Conservation (phyloP, 2,113 vertebrate genomes). For the Cyphomyrus discorhynchus region DNA sequence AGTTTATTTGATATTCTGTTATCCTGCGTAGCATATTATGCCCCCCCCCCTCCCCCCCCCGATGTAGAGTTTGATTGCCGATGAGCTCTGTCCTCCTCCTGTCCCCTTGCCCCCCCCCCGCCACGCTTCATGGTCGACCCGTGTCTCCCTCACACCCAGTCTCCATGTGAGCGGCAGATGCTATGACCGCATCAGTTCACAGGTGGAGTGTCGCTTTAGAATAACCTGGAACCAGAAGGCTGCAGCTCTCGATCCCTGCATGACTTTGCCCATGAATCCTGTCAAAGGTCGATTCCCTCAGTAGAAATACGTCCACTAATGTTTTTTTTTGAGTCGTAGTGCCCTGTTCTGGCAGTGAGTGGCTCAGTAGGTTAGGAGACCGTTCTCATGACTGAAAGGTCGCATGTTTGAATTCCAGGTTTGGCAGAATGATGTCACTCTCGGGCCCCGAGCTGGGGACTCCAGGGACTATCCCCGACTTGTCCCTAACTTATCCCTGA, state of each 20-base stretch:
- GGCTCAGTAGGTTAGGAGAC: not conserved
- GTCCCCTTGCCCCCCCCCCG: slow-evolving; percentile 45
- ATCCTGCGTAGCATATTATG: too few relatives aligned
- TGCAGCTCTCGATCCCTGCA: not conserved
- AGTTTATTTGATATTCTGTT: too few relatives aligned
- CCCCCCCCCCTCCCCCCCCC: too few relatives aligned
- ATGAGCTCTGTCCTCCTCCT: slow-evolving; percentile 65
- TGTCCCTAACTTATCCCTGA: too few relatives aligned
- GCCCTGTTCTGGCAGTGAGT: not conserved
- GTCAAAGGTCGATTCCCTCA: not conserved
- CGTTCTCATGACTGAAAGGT: not conserved
- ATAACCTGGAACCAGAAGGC: not conserved
- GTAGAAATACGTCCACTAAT: not conserved
- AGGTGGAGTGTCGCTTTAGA: not conserved
- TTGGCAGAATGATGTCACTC: not conserved
- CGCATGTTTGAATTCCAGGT: not conserved
- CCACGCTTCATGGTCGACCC: slow-evolving; percentile 51
- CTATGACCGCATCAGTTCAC: not conserved
- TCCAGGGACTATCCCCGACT: not conserved
- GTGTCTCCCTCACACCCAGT: slow-evolving; percentile 27
- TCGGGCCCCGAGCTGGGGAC: not conserved
- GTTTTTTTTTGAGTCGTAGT: not conserved
- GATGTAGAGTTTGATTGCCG: slow-evolving; percentile 17
- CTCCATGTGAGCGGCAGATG: not conserved
- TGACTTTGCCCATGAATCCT: not conserved